Evolutionary conservation across 2,797 vertebrate genomes (phyloP).

Genomic region (Acanthopagrus latus): DNA sequence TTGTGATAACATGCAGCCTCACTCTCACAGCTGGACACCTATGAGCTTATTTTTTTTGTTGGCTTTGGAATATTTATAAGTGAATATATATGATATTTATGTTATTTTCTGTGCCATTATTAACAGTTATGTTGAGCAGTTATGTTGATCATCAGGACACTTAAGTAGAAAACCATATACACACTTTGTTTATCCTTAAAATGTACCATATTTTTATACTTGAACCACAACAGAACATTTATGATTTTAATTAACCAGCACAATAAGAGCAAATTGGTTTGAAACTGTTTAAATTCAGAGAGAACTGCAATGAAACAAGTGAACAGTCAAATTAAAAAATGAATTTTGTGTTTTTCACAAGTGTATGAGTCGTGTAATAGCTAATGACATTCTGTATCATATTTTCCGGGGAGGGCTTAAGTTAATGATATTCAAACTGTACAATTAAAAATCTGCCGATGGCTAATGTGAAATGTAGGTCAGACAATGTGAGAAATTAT

Average conservation of each 20-base stretch:
- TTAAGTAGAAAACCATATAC: background rate
- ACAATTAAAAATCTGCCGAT: constrained; percentile 34
- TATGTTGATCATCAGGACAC: background rate
- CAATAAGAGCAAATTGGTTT: constrained; percentile 21
- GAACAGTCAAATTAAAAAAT: too few species aligned
- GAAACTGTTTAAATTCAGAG: too few species aligned
- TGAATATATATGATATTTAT: background rate
- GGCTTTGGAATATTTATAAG: background rate
- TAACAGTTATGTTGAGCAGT: background rate
- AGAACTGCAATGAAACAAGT: too few species aligned
- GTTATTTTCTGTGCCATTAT: background rate
- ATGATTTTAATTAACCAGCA: constrained; percentile 35
- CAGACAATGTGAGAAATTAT: constrained; percentile 21
- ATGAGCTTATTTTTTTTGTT: background rate
- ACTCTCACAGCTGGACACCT: background rate
- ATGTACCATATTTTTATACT: background rate
- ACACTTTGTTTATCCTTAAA: background rate
- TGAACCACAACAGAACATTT: constrained; percentile 1
- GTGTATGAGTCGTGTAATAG: constrained; percentile 21
- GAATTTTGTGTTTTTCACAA: background rate
- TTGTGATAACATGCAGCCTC: background rate
- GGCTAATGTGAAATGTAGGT: constrained; percentile 34
- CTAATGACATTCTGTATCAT: constrained; percentile 23
- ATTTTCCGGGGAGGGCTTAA: constrained; percentile 22
- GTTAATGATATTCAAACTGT: constrained; percentile 28